A percentile compares a stretch with the other conserved stretches of the same genome.
These are phyloP conservation scores for Lepus oiostolus DNA, from an alignment of 2,797 vertebrate genomes.

Conservation along the genomic window DNA sequence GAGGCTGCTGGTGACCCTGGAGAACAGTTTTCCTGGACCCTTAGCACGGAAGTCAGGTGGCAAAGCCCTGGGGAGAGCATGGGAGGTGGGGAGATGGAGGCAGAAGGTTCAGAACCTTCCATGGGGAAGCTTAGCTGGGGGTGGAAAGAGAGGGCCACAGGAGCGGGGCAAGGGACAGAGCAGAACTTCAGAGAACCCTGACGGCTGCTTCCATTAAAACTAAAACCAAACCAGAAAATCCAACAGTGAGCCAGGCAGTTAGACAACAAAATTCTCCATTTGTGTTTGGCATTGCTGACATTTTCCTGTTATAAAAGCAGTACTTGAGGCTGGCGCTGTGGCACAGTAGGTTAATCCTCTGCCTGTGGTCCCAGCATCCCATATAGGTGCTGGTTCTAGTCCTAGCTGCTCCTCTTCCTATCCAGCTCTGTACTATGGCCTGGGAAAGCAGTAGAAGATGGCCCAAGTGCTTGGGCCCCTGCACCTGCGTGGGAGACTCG, in stretches of 20 bases:
- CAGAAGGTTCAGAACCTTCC: neutral
- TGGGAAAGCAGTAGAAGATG: too few relatives aligned
- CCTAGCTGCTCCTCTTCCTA: too few relatives aligned
- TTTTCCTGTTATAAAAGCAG: slow-evolving; percentile 39
- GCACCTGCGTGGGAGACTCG: too few relatives aligned
- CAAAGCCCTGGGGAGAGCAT: too few relatives aligned
- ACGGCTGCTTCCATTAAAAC: neutral
- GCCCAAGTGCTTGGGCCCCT: too few relatives aligned
- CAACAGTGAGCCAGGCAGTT: neutral
- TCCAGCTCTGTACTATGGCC: too few relatives aligned
- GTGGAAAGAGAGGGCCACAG: neutral
- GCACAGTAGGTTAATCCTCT: too few relatives aligned
- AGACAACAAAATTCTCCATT: neutral
- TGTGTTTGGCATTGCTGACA: slow-evolving; percentile 37
- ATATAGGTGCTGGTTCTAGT: too few relatives aligned
- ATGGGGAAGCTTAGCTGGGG: neutral
- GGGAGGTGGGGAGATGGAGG: neutral
- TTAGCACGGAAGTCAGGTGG: neutral
- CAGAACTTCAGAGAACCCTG: neutral
- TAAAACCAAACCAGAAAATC: neutral
- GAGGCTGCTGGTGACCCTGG: neutral
- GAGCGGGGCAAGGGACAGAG: neutral
- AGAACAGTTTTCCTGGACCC: neutral
- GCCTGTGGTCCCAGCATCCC: too few relatives aligned
- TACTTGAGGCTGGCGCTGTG: too few relatives aligned